Evolutionary conservation across 2,113 vertebrate genomes (phyloP), one percentile per base, ranked within the genome.

Genomic region (Osmerus eperlanus): DNA sequence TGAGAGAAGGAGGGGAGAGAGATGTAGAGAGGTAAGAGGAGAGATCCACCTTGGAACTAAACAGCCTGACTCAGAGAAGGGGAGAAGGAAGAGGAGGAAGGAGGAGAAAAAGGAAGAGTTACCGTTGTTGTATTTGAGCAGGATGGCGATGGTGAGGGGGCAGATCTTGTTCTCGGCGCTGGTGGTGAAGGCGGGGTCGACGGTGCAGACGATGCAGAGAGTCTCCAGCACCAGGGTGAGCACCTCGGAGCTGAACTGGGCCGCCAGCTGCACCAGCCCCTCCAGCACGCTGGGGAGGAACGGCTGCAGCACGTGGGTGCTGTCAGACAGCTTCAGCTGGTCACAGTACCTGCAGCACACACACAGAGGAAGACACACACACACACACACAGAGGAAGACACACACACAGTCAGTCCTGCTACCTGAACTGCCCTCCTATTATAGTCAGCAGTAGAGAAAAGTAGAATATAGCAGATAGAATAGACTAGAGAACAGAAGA

Each of bases 221-320:
- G 97, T 98, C 90, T 99, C 97, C 97, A 99, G 97, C 86, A 98
- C 97, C 0, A 99, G 92, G 74, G 97, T 98, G 25, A 99, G 95
- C 67, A 99, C 96, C 81, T 99, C 97, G 0, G 97, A 96, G 83
- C 94, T 98, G 90, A 99, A 99, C 87, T 98, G 97, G 25, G 97
- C 94, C 0, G 97, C 97, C 68, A 99, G 90, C 83, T 98, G 96
- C 69, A 99, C 93, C 69, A 99, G 87, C 8, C 96, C 97, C 64
- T 99, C 97, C 3, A 99, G 92, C 78, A 99, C 87, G 83, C 94
- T 96, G 78, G 97, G 96, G n/a, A 99, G 93, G 90, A 96, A 99
- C 4, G 97, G 96, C 90, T 94, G 96, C 25, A 99, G 85, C 78
- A 98, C 93, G 0, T 96, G 96, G 3, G 95, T 97, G 87, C 96